A percentile compares a stretch with the other conserved stretches of the same genome.
These are phyloP conservation scores for Polyergus mexicanus DNA, from an alignment of 1,140 invertebrate genomes.

Conservation along the genomic window DNA sequence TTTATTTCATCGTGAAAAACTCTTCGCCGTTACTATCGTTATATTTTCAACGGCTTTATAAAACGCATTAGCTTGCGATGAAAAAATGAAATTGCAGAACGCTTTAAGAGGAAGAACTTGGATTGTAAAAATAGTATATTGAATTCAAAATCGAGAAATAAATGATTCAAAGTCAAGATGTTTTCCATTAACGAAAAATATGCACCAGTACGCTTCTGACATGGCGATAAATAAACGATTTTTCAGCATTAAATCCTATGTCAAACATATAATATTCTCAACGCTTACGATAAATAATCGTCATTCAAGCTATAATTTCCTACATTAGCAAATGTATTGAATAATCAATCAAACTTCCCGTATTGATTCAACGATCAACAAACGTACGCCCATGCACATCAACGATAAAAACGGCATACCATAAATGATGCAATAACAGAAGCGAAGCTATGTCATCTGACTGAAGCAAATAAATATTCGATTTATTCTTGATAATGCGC, in stretches of 20 bases:
- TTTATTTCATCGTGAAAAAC: conserved; percentile 24
- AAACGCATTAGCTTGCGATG: background rate
- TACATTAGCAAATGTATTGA: conserved; percentile 30
- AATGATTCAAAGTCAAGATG: background rate
- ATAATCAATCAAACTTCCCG: conserved; percentile 29
- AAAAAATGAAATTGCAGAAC: background rate
- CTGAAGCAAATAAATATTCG: background rate
- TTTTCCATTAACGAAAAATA: background rate
- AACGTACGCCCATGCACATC: conserved; percentile 36
- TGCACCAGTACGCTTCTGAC: background rate
- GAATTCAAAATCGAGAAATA: background rate
- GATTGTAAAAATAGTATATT: conserved; percentile 8
- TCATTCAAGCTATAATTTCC: conserved; percentile 8
- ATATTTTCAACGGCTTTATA: background rate
- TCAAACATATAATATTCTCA: background rate
- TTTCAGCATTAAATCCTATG: background rate
- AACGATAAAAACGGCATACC: conserved; percentile 22
- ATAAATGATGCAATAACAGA: conserved; percentile 5
- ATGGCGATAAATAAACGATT: background rate
- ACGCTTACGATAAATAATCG: background rate
- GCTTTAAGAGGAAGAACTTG: background rate
- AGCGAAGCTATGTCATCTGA: background rate
- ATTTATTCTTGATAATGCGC: conserved; percentile 45
- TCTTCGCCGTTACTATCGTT: background rate
- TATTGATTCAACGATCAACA: conserved; percentile 22